Percentiles rank a stretch among this genome's conserved stretches.
Conservation (phyloP, 2,113 vertebrate genomes). For the Enhydra lutris region DNA sequence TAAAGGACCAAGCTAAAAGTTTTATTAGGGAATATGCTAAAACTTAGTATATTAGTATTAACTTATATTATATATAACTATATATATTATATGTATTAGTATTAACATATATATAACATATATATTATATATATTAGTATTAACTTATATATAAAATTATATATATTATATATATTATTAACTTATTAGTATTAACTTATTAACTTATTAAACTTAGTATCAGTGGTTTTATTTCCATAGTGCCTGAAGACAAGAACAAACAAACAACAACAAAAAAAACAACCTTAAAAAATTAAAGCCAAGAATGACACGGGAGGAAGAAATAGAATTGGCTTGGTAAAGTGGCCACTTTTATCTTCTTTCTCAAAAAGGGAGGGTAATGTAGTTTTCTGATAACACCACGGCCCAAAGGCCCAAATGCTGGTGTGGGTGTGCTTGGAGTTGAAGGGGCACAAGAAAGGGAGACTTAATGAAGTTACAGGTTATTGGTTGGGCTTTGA, state of each 20-base stretch:
- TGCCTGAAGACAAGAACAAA: background rate
- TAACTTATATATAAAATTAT: no score
- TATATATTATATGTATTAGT: no score
- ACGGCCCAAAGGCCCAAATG: background rate
- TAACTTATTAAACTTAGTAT: background rate
- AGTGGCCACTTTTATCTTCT: background rate
- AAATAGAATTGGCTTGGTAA: background rate
- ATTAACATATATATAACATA: no score
- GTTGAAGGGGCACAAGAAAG: background rate
- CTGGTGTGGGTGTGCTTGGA: no score
- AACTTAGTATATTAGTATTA: background rate
- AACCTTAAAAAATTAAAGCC: background rate
- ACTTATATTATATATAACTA: no score
- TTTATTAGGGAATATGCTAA: background rate
- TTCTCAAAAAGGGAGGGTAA: background rate
- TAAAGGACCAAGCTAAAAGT: background rate
- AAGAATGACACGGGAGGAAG: background rate
- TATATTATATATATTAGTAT: no score
- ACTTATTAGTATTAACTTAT: no score
- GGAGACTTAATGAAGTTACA: background rate
- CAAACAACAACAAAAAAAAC: no score
- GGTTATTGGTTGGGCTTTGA: background rate
- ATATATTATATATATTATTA: no score
- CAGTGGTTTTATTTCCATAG: background rate
- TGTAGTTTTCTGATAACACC: background rate